These are phyloP conservation scores for Zhengitettix transpicula DNA, from an alignment of 2,888 invertebrate species.

Conservation along the genomic window DNA sequence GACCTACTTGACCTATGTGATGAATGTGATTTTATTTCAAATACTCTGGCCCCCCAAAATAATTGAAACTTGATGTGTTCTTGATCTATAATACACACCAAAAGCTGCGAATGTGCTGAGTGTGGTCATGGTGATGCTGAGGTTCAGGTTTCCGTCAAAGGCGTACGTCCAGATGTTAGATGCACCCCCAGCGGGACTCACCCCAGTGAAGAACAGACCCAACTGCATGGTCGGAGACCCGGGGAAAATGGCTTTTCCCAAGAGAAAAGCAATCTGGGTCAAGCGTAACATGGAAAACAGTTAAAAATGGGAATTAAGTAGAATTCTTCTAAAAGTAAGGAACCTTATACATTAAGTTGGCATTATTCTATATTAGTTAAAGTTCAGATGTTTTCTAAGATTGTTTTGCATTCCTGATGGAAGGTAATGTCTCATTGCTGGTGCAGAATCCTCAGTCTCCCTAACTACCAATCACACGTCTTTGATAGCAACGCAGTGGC, in stretches of 20 bases:
- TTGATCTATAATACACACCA: conserved; percentile 30
- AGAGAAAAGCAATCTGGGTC: conserved; percentile 49
- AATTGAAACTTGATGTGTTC: too few relatives aligned
- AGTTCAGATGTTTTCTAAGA: too few relatives aligned
- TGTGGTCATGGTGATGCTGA: conserved; percentile 91
- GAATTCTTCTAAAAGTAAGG: too few relatives aligned
- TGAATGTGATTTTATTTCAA: too few relatives aligned
- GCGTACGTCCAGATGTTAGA: conserved; percentile 93
- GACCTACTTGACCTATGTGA: too few relatives aligned
- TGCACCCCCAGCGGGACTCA: conserved; percentile 86
- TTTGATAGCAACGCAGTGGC: too few relatives aligned
- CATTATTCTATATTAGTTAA: too few relatives aligned
- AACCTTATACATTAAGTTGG: too few relatives aligned
- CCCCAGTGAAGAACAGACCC: conserved; percentile 79
- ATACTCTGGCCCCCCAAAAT: neutral
- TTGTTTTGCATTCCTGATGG: too few relatives aligned
- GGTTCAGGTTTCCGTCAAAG: conserved; percentile 77
- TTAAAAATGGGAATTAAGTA: neutral
- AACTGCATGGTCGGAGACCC: conserved; percentile 51
- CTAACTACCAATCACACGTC: too few relatives aligned
- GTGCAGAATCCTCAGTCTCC: too few relatives aligned
- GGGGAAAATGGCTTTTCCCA: conserved; percentile 57
- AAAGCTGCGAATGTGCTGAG: conserved; percentile 76
- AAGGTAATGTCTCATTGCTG: too few relatives aligned
- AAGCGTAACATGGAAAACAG: conserved; percentile 3